phyloP scores from a whole-genome alignment of 2,888 invertebrate species.

The Pollenia griseotomentosa region DNA sequence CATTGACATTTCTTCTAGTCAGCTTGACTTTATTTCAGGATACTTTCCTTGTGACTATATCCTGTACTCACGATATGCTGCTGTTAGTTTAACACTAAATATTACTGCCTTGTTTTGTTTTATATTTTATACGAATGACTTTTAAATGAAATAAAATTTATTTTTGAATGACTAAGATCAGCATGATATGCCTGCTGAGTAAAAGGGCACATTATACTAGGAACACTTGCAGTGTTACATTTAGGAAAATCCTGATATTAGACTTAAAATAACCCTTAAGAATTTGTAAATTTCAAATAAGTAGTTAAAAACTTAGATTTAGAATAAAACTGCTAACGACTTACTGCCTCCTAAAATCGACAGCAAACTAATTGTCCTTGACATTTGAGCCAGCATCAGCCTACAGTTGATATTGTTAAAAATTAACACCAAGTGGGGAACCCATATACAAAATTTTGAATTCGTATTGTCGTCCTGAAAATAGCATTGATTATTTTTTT shows the following conservation, averaged over 20 bases:
- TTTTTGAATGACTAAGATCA: slow-evolving; percentile 29
- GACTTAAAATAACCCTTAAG: background rate
- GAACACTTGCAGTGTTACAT: slow-evolving; percentile 2
- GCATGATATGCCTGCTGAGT: slow-evolving; percentile 38
- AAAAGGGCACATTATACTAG: background rate
- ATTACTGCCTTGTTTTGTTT: background rate
- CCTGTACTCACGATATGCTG: slow-evolving; percentile 12
- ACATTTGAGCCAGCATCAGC: background rate
- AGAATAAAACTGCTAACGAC: slow-evolving; percentile 29
- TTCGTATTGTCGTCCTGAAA: too few species aligned
- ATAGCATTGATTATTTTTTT: background rate
- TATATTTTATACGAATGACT: background rate
- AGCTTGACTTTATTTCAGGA: background rate
- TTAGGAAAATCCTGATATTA: background rate
- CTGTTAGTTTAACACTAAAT: slow-evolving; percentile 17
- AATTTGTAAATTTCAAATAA: background rate
- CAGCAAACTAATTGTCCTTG: slow-evolving; percentile 13
- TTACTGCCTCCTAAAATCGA: slow-evolving; percentile 57
- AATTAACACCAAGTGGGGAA: slow-evolving; percentile 53
- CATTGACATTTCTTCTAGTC: background rate
- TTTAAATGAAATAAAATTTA: slow-evolving; percentile 41
- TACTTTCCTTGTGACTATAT: background rate
- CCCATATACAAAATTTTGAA: too few species aligned
- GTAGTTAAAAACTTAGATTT: slow-evolving; percentile 19
- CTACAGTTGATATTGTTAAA: slow-evolving; percentile 26